Base-by-base conservation (phyloP, 2,888 invertebrate species). In the Morinoia aosen region DNA sequence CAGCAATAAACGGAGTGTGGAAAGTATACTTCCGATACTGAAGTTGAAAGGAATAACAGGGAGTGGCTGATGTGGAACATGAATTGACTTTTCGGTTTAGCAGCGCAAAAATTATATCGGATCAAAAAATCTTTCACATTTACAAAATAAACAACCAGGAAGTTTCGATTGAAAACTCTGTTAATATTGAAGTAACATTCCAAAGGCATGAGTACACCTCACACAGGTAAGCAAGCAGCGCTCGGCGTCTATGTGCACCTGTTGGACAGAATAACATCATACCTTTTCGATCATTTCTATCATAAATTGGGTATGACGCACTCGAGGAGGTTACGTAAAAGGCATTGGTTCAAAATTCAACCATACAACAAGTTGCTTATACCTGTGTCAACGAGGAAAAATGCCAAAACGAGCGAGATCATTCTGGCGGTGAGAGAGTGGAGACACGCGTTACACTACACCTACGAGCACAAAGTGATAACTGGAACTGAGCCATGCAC, bases 401-500 rank as follows among this genome's bases (percentile, higher is more conserved):
- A 33, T 12, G 33, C 57, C 48, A 57, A 12, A 10, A 93, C 57
- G 33, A 33, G 14, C 56, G 57, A 57, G 40, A 93, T 93, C 93
- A 93, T 93, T 56, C 58, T 93, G 93, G 93, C 58, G 93, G 93
- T 40, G 25, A 0, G 39, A 5, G 93, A 57, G 57, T 33, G 57
- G 57, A 12, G 57, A 57, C 58, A 19, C 19, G 33, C 57, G 56
- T 0, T 57, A 93, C 58, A 93, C 93, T 93, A 90, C 93, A 93
- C 57, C 93, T 57, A 12, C 12, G 19, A 57, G 48, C 93, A 57
- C 57, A 39, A 19, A 57, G 48, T 33, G 57, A 33, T 57, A 57
- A 93, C 93, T 93, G 93, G 93, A 93, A 57, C 93, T 93, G 93
- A 93, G 12, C 93, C 93, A 57, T 93, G 93, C 93, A 90, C 57